Evolutionary conservation across 2,797 vertebrate species (phyloP).

Genomic region (Valencia hispanica): DNA sequence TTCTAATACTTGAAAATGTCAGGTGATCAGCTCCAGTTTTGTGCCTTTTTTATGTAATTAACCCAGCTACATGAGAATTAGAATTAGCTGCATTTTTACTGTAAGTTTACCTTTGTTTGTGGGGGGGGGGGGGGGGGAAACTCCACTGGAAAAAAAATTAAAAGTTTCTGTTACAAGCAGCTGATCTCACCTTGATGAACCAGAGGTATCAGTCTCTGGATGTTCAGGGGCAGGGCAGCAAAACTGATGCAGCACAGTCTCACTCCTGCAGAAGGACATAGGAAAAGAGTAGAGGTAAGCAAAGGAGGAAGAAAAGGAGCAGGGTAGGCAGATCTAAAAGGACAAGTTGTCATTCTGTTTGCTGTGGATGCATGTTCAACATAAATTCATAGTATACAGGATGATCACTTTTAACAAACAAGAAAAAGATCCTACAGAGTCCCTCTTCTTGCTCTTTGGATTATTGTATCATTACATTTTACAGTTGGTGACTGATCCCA

Average conservation of each 20-base stretch:
- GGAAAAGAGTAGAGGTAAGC: constrained; percentile 29
- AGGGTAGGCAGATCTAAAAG: constrained; percentile 12
- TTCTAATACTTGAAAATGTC: too few relatives aligned
- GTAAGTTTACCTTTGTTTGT: too few relatives aligned
- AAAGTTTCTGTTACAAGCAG: constrained; percentile 21
- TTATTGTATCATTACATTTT: constrained; percentile 66
- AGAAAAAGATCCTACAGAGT: constrained; percentile 43
- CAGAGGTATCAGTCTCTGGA: constrained; percentile 85
- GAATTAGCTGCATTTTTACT: too few relatives aligned
- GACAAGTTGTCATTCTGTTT: constrained; percentile 29
- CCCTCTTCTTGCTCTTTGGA: constrained; percentile 56
- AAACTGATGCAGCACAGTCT: constrained; percentile 98
- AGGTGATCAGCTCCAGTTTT: too few relatives aligned
- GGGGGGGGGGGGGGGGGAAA: too few relatives aligned
- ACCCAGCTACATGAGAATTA: too few relatives aligned
- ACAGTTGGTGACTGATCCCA: constrained; percentile 59
- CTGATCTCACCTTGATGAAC: constrained; percentile 77
- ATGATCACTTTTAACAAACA: constrained; percentile 42
- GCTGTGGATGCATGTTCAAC: constrained; percentile 27
- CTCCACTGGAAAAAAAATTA: neutral
- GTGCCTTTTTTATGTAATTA: too few relatives aligned
- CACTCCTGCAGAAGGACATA: constrained; percentile 82
- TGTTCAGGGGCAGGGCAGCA: constrained; percentile 96
- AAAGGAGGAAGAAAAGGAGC: constrained; percentile 15
- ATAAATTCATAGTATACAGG: constrained; percentile 24